Evolutionary conservation across 2,888 invertebrate species (phyloP).

Genomic region (Cephus sareptanus): DNA sequence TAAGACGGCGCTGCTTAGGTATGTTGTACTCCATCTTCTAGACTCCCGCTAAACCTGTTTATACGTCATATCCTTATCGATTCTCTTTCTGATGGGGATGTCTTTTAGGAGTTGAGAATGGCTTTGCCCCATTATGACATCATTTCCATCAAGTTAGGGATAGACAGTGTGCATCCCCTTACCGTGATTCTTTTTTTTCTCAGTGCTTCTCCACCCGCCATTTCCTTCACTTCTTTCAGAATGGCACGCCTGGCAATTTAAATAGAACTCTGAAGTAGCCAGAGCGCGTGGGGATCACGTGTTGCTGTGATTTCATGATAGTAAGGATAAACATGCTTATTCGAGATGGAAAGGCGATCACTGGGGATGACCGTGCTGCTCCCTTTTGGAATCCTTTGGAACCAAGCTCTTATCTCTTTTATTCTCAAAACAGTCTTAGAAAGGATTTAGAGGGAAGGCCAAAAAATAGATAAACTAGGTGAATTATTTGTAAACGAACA

Average conservation of each 20-base stretch:
- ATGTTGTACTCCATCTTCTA: not conserved
- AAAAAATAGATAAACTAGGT: not conserved
- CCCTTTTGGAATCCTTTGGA: not conserved
- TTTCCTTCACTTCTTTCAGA: not conserved
- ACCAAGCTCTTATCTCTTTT: not conserved
- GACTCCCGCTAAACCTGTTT: not conserved
- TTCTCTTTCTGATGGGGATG: not conserved
- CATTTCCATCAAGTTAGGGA: not conserved
- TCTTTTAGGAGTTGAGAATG: not conserved
- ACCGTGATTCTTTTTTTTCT: not conserved
- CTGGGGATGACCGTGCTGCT: not conserved
- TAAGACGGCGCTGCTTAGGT: constrained; percentile 33
- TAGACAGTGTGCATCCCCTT: not conserved
- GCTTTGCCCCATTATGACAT: not conserved
- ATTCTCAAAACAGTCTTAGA: not conserved
- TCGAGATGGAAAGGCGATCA: not conserved
- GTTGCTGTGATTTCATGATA: not conserved
- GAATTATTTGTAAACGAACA: not conserved
- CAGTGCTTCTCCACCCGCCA: not conserved
- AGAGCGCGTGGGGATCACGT: not conserved
- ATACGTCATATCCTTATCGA: not conserved
- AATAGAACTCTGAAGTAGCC: not conserved
- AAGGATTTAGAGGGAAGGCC: not conserved
- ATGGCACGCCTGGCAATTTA: not conserved
- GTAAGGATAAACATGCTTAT: not conserved